Evolutionary conservation across 2,888 invertebrate genomes (phyloP).

Genomic region (Xanthia togata): DNA sequence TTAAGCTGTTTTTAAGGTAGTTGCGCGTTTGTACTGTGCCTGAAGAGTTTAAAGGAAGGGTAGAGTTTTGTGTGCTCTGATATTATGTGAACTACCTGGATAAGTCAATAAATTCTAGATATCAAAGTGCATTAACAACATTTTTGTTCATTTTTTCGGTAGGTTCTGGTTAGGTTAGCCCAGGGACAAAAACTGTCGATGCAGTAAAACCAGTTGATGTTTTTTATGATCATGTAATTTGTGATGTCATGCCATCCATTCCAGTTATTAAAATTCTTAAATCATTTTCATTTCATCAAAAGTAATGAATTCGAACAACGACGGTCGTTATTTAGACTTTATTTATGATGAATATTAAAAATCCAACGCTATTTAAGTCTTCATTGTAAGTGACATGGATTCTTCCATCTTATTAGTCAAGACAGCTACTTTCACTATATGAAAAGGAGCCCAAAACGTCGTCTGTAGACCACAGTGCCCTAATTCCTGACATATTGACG

Average conservation of each 20-base stretch:
- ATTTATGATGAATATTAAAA: background rate
- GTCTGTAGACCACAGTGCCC: slow-evolving; percentile 44
- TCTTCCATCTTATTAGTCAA: background rate
- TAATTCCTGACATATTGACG: slow-evolving; percentile 53
- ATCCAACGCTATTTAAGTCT: background rate
- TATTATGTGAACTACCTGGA: background rate
- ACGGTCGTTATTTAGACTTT: background rate
- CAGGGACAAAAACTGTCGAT: background rate
- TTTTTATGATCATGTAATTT: background rate
- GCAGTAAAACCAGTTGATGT: background rate
- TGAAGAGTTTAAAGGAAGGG: slow-evolving; percentile 6
- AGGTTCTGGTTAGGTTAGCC: background rate
- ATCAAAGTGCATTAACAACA: background rate
- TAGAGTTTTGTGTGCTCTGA: slow-evolving; percentile 6
- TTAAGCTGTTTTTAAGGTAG: background rate
- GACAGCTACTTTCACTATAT: background rate
- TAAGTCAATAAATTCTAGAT: background rate
- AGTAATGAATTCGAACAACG: background rate
- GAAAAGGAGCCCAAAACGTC: slow-evolving; percentile 1
- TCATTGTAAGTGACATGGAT: background rate
- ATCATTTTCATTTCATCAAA: background rate
- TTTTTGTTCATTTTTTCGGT: background rate
- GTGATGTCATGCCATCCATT: background rate
- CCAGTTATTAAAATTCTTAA: background rate
- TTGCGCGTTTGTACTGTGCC: slow-evolving; percentile 1